Conservation (phyloP, 2,888 invertebrate species). For the Mesoligia furuncula region DNA sequence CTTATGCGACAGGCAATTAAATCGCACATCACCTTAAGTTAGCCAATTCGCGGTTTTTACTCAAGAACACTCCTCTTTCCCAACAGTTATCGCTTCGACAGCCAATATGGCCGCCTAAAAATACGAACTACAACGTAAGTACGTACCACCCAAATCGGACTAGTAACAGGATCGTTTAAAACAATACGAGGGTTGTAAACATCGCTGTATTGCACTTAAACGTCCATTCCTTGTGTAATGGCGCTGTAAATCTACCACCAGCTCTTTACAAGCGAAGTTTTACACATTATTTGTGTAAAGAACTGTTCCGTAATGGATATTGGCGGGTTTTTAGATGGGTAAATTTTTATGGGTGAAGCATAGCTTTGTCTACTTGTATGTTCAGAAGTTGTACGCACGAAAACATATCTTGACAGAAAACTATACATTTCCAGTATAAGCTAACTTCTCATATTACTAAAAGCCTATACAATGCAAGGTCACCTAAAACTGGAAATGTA, state of each 20-base stretch:
- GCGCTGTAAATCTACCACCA: constrained; percentile 54
- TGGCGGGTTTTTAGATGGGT: constrained; percentile 22
- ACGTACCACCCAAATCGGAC: constrained; percentile 52
- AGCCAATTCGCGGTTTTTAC: neutral
- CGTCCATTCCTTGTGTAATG: constrained; percentile 45
- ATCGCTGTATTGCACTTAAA: constrained; percentile 44
- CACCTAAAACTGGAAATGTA: too few relatives aligned
- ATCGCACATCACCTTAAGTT: too few relatives aligned
- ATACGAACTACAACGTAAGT: constrained; percentile 10
- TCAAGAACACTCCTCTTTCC: neutral
- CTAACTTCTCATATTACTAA: too few relatives aligned
- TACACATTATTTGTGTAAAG: constrained; percentile 45
- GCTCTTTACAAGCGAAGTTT: constrained; percentile 32
- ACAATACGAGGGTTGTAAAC: constrained; percentile 58
- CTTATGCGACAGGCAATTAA: too few relatives aligned
- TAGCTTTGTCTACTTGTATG: neutral
- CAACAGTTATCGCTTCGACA: neutral
- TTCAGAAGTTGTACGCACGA: neutral
- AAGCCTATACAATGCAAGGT: too few relatives aligned
- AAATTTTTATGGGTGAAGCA: neutral
- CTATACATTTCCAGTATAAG: too few relatives aligned
- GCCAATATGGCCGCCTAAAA: constrained; percentile 12
- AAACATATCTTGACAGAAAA: neutral
- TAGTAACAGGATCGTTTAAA: constrained; percentile 51
- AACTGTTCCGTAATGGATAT: constrained; percentile 31